Conservation (phyloP, 2,113 vertebrate species). For the Cisticola juncidis region DNA sequence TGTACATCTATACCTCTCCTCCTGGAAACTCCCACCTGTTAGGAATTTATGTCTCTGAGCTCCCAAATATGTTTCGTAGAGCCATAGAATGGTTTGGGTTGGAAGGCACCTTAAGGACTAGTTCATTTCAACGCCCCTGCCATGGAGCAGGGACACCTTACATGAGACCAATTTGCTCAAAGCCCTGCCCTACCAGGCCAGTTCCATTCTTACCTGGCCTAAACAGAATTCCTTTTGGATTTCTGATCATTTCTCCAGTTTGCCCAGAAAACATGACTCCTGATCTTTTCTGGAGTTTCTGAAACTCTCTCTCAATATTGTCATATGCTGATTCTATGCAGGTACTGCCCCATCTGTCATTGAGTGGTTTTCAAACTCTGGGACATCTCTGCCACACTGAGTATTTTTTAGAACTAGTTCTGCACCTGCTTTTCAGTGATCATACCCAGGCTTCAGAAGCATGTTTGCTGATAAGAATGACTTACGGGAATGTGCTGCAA, state of each 20-base stretch:
- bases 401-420: background rate
- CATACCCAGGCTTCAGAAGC: background rate
- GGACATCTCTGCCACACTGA: background rate
- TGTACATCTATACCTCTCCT: background rate
- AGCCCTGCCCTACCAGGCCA: too few species aligned
- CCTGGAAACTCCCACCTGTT: background rate
- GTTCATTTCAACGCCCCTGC: background rate
- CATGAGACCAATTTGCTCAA: background rate
- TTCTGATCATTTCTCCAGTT: background rate
- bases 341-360: background rate
- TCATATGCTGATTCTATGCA: background rate
- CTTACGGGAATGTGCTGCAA: background rate
- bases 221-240: background rate
- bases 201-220: background rate
- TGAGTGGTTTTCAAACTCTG: background rate
- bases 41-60: background rate
- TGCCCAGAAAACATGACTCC: background rate
- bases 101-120: background rate
- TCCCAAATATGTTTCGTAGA: background rate
- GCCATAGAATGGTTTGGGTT: background rate
- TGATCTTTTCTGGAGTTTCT: background rate
- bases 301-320: background rate
- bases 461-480: background rate
- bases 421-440: background rate
- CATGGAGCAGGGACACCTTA: background rate